Base-by-base conservation (phyloP, 2,797 vertebrate genomes). In the Cynodonichthys magdalenae region DNA sequence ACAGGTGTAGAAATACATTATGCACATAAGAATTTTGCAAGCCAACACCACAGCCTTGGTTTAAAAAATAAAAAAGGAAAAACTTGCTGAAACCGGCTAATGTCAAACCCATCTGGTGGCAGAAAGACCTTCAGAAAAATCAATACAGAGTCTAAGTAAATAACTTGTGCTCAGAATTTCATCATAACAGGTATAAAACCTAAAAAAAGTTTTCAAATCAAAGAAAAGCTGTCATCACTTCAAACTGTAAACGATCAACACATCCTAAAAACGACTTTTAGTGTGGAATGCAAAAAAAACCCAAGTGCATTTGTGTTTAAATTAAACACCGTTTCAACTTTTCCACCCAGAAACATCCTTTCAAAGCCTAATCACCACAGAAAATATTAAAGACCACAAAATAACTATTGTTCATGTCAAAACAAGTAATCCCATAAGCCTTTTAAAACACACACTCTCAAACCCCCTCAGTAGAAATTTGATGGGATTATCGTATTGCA, bases 101-200 rank as follows among this genome's bases (percentile, higher is more conserved):
- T 45, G 64, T 87, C 74, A 69, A 79, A 83, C 71, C 80, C 75
- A 85, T 81, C 80, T 85, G 79, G 75, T 70, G 74, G 66, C 61
- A 76, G 27, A 45, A 47, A 61, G 82, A 63, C 47, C 73, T 75
- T 64, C 14, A 15, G 66, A 27, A 71, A 79, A 86, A 90, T 91
- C 87, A 87, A 88, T 88, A 84, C 12, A 52, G 56, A 61, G 56
- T 27, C 54, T 66, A 81, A 86, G 76, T 74, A 86, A 87, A 90
- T 75, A 87, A 75, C 67, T 76, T 56, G 59, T 81, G 70, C n/a
- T 49, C 36, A 70, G 69, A 64, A 71, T 82, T 69, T 75, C 70
- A 71, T 59, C 64, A 75, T 61, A 61, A 46, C 29, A 54, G 48
- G 60, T 46, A 28, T 83, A 53, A 3, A 27, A 59, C 53, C 56